Evolutionary conservation across 2,113 vertebrate species (phyloP).

Genomic region (Syngnathus scovelli): DNA sequence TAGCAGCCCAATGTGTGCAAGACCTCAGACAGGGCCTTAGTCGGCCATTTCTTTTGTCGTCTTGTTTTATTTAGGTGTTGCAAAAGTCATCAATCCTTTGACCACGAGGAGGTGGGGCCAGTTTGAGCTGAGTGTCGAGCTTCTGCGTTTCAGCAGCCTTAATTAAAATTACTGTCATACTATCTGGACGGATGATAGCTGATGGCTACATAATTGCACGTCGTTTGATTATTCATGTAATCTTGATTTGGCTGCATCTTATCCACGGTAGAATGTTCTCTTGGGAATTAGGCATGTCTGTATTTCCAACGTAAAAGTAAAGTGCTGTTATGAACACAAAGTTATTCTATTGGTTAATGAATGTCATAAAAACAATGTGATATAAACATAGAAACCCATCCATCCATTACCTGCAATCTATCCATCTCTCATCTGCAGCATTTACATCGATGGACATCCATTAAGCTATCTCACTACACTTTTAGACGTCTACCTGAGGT

Average conservation of each 20-base stretch:
- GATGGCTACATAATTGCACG: not conserved
- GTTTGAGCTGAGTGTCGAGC: constrained; percentile 21
- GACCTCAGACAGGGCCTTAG: constrained; percentile 23
- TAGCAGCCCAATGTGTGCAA: constrained; percentile 44
- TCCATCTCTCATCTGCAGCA: not conserved
- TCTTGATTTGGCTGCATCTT: not conserved
- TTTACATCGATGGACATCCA: not conserved
- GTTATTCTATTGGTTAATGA: not conserved
- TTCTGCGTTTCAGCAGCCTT: constrained; percentile 41
- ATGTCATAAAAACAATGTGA: no score
- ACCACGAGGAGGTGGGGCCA: constrained; percentile 47
- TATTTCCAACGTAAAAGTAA: not conserved
- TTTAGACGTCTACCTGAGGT: constrained; percentile 18
- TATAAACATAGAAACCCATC: no score
- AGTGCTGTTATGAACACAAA: not conserved
- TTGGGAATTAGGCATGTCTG: not conserved
- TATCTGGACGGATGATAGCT: constrained; percentile 43
- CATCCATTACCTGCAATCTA: no score
- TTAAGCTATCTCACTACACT: not conserved
- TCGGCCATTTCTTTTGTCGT: constrained; percentile 45
- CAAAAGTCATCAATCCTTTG: constrained; percentile 60
- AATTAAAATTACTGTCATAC: constrained; percentile 58
- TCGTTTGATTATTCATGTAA: not conserved
- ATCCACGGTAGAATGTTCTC: not conserved
- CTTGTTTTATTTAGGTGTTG: constrained; percentile 57